Evolutionary conservation across 2,113 vertebrate species (phyloP).

Genomic region (Paralichthys olivaceus): DNA sequence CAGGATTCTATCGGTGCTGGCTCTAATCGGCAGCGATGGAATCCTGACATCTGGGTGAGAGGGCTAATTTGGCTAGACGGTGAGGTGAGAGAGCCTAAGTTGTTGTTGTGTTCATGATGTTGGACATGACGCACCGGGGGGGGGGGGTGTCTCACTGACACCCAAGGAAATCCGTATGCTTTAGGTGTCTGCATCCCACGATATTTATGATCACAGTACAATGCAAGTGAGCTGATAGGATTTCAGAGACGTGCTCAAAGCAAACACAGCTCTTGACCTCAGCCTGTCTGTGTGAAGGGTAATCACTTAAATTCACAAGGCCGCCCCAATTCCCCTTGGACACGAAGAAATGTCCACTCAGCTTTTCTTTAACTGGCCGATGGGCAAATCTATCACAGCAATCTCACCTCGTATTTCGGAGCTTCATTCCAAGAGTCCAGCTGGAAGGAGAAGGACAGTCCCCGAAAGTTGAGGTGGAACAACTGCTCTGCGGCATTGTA

Average conservation of each 20-base stretch:
- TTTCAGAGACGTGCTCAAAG: background rate
- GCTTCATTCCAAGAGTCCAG: conserved; percentile 99
- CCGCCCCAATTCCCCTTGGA: background rate
- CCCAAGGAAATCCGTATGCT: background rate
- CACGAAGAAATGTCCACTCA: background rate
- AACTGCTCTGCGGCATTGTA: conserved; percentile 98
- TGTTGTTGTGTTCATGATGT: too few relatives aligned
- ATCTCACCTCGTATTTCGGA: conserved; percentile 96
- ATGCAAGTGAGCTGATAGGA: background rate
- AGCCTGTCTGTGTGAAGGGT: background rate
- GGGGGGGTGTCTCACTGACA: too few relatives aligned
- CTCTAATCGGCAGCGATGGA: too few relatives aligned
- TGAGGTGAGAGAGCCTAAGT: too few relatives aligned
- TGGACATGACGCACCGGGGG: too few relatives aligned
- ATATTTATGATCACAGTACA: background rate
- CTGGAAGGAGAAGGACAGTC: conserved; percentile 98
- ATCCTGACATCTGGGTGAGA: too few relatives aligned
- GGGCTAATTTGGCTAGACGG: too few relatives aligned
- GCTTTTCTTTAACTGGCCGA: background rate
- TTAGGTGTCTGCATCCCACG: background rate
- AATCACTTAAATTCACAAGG: conserved; percentile 21
- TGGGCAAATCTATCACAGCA: background rate
- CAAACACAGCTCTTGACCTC: conserved; percentile 8
- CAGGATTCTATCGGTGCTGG: too few relatives aligned
- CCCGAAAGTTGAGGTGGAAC: conserved; percentile 99